Evolutionary conservation across 2,888 invertebrate species (phyloP), one percentile per base, ranked within the genome.

Genomic region (Alsophila aescularia): DNA sequence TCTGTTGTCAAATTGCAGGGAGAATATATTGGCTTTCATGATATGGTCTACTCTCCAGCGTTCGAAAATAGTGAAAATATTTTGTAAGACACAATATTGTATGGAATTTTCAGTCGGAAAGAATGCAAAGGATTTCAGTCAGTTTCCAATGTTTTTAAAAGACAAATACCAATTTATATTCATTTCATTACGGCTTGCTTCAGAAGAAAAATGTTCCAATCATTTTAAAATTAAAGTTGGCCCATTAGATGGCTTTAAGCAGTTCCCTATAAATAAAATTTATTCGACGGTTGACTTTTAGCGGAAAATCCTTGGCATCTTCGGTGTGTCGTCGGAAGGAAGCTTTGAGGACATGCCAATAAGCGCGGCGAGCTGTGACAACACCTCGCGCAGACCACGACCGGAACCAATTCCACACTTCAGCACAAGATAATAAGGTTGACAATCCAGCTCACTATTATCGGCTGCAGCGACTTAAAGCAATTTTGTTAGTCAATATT

Each of bases 401-500:
- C 69, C 73, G 75, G 74, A 77, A 81, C 77, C 76, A 84, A 85
- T 83, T 79, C 72, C 77, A 65, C 66, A 78, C 77, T 67, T 86
- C 75, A 56, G 70, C 59, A 58, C 69, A 64, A 62, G 75, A 65
- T 67, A 12, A 65, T 85, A 89, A 83, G 83, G 89, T 87, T 81
- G 77, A 84, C 75, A 84, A 81, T 89, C 64, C 74, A 72, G 72
- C 74, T 70, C 59, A 70, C 75, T 79, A 83, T 85, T 84, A 88
- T 87, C 82, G 79, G 68, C 76, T 84, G 83, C 83, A 83, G 66
- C 76, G 83, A 80, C 85, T 87, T 88, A 87, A 85, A 87, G 87
- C 87, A 89, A 90, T 89, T 90, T 88, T 83, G 83, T 75, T 77
- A 83, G 87, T 89, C 84, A 90, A 90, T 89, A 90, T 90, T 89